phyloP scores from a whole-genome alignment of 2,888 invertebrate species.

The Drosophila atripex region DNA sequence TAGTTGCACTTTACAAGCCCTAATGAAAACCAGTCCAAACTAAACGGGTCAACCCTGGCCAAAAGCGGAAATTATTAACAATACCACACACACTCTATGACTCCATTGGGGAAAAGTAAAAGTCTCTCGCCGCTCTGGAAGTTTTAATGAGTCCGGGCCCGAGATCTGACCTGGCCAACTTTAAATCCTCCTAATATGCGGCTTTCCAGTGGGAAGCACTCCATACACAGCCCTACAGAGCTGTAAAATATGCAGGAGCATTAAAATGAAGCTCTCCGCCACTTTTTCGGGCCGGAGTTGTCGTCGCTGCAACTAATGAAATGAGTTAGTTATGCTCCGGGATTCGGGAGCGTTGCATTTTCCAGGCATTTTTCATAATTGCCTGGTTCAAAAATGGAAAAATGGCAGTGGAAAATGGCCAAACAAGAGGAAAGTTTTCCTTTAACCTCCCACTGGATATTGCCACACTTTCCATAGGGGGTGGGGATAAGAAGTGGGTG shows the following conservation, averaged over 20 bases:
- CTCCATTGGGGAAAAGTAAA: conserved; percentile 14
- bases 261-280: conserved; percentile 73
- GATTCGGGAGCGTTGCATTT: conserved; percentile 40
- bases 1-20: neutral
- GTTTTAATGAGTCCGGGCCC: conserved; percentile 66
- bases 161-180: conserved; percentile 36
- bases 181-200: conserved; percentile 36
- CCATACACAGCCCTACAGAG: conserved; percentile 20
- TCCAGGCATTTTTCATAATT: conserved; percentile 46
- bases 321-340: conserved; percentile 75
- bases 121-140: conserved; percentile 44
- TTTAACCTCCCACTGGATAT: conserved; percentile 51
- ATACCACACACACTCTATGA: conserved; percentile 5
- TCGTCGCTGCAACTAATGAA: conserved; percentile 61
- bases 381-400: conserved; percentile 57
- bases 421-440: conserved; percentile 42
- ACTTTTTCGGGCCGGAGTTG: conserved; percentile 38
- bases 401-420: conserved; percentile 56
- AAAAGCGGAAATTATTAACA: conserved; percentile 2
- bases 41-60: conserved; percentile 1
- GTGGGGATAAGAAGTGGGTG: neutral
- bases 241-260: conserved; percentile 72
- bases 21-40: neutral
- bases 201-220: conserved; percentile 7
- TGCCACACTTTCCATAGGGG: conserved; percentile 56